Evolutionary conservation across 1,140 invertebrate genomes (phyloP).

Genomic region (Brachionus paranguensis): DNA sequence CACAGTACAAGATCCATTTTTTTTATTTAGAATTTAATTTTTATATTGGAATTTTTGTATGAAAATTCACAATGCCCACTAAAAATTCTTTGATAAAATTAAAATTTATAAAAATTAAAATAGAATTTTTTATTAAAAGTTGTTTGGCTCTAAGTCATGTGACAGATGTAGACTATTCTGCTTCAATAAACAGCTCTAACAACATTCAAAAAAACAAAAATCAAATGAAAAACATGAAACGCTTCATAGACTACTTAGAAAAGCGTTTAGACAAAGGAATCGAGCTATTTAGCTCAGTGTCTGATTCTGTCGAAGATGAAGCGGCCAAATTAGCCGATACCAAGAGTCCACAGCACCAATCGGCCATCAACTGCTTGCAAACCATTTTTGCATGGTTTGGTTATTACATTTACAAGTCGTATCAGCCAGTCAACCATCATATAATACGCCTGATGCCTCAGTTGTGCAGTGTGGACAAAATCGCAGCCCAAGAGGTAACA

Average conservation of each 20-base stretch:
- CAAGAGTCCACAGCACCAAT: conserved; percentile 1
- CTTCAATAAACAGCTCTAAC: background rate
- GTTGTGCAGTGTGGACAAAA: conserved; percentile 30
- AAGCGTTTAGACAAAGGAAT: background rate
- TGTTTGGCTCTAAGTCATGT: background rate
- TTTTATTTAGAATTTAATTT: too few species aligned
- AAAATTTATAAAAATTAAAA: background rate
- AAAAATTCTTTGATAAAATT: background rate
- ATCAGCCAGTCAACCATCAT: conserved; percentile 17
- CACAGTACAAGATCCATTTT: too few species aligned
- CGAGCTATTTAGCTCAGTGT: background rate
- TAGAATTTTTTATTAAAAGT: background rate
- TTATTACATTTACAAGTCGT: conserved; percentile 22
- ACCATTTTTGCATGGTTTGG: conserved; percentile 25
- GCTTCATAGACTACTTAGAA: background rate
- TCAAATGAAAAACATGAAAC: conserved; percentile 34
- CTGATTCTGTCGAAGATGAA: background rate
- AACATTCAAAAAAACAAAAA: background rate
- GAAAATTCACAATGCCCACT: too few species aligned
- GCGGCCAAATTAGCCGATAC: background rate
- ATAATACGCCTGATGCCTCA: conserved; percentile 19
- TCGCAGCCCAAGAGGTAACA: conserved; percentile 2
- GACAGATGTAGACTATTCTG: background rate
- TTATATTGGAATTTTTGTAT: too few species aligned
- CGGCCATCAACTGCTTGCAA: background rate